These are phyloP conservation scores for Oscheius sp. DNA, from an alignment of 2,888 invertebrate species.

Conservation along the genomic window DNA sequence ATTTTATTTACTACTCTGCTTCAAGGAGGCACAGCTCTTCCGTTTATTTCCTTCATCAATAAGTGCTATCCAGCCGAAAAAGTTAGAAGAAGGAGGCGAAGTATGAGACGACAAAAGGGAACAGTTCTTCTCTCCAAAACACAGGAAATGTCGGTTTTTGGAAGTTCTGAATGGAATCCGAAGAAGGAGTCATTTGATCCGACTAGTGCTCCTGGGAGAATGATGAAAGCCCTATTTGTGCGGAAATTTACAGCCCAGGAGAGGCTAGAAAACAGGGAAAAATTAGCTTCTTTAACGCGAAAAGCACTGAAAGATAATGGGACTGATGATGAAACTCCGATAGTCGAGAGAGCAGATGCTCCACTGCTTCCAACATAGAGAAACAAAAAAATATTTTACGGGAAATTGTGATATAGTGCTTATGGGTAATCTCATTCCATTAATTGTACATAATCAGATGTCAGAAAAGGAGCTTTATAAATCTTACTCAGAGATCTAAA, in stretches of 20 bases:
- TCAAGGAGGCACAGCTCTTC: conserved; percentile 97
- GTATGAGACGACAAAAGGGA: conserved; percentile 22
- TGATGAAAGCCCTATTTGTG: conserved; percentile 59
- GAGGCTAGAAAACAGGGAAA: conserved; percentile 47
- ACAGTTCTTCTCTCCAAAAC: conserved; percentile 83
- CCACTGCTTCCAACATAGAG: background rate
- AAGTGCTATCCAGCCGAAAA: conserved; percentile 41
- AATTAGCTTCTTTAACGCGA: conserved; percentile 46
- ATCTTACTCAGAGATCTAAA: no score
- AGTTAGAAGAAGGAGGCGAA: conserved; percentile 23
- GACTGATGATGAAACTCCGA: background rate
- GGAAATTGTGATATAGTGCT: no score
- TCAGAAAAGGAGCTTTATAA: no score
- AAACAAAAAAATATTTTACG: no score
- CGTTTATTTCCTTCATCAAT: conserved; percentile 80
- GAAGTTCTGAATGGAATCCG: conserved; percentile 50
- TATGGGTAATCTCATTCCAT: no score
- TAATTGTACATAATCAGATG: no score
- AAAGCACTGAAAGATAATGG: conserved; percentile 42
- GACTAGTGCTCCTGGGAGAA: conserved; percentile 37
- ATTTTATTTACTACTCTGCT: conserved; percentile 93
- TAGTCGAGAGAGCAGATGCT: background rate
- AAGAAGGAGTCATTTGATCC: conserved; percentile 36
- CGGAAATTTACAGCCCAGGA: conserved; percentile 60
- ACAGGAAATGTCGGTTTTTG: conserved; percentile 83